These are phyloP conservation scores for Sphyrna mokarran DNA, from an alignment of 2,113 vertebrate genomes.

Conservation along the genomic window DNA sequence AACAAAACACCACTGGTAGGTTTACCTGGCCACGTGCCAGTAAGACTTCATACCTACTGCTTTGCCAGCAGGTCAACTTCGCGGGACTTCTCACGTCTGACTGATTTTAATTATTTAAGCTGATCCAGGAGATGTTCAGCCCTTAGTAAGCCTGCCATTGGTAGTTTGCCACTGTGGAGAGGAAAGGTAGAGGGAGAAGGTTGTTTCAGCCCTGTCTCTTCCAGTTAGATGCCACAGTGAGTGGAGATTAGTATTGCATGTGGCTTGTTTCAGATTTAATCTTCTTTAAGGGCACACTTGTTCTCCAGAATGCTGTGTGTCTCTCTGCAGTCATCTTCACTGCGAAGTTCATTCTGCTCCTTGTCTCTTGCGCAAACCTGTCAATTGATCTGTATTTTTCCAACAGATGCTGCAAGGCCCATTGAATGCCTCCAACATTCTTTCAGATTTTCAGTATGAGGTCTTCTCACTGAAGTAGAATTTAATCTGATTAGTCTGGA, in stretches of 20 bases:
- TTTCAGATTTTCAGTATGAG: neutral
- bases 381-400: neutral
- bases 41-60: neutral
- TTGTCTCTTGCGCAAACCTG: neutral
- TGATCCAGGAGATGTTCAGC: neutral
- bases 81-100: neutral
- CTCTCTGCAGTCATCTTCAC: neutral
- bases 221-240: neutral
- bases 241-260: neutral
- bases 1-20: neutral
- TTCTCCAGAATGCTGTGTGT: neutral
- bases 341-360: neutral
- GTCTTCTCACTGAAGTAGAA: neutral
- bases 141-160: neutral
- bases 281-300: neutral
- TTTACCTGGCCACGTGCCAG: neutral
- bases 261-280: neutral
- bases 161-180: neutral
- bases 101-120: neutral
- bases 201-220: neutral
- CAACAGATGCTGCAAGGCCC: neutral
- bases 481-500: neutral
- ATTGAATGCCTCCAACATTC: neutral
- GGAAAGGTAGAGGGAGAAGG: neutral
- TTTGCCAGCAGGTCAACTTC: conserved; percentile 7